Base-by-base conservation (phyloP, 2,113 vertebrate genomes). In the Channa maculata region DNA sequence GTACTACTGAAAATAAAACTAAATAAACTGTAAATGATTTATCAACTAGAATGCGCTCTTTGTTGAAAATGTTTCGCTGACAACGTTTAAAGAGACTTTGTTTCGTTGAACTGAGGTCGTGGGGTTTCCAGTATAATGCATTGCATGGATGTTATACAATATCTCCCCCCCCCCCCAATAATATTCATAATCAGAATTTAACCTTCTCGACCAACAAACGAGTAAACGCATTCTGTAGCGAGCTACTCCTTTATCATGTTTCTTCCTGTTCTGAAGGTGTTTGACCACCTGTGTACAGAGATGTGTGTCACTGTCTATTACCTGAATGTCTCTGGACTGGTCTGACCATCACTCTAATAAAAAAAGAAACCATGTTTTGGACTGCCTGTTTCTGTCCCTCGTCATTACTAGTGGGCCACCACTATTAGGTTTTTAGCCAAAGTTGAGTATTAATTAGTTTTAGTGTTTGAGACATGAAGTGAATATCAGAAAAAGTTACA, bases 251-350 rank as follows among this genome's bases (percentile, higher is more conserved):
- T 80, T 61, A 82, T 79, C 55, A 57, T 87, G 45, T 76, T 84
- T 80, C 65, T 70, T 79, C 76, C 61, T 84, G 80, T 86, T 93
- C 79, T 88, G 79, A 79, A 84, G 84, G 75, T 73, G 77, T 84
- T 79, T 54, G 82, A 86, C 72, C 84, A 90, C 81, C 77, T 80
- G 86, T 92, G 85, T 90, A 92, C 86, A 86, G 85, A 92, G 82
- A 85, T 87, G 89, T 86, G 82, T 90, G 83, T 91, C 86, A 79
- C 90, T 88, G 89, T 93, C 90, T 90, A 82, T 87, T 89, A 90
- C 67, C 77, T 85, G 83, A 89, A 90, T 89, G 92, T 93, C 79
- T 91, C 86, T 91, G 82, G 87, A 92, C 89, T 93, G 90, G 89
- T 89, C 89, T 92, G 83, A 90, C 71, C 58, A 79, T 94, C 85